Percentiles rank a stretch among this genome's conserved stretches.
These are phyloP conservation scores for Bombus fervidus DNA, from an alignment of 1,140 invertebrate species.

Conservation along the genomic window DNA sequence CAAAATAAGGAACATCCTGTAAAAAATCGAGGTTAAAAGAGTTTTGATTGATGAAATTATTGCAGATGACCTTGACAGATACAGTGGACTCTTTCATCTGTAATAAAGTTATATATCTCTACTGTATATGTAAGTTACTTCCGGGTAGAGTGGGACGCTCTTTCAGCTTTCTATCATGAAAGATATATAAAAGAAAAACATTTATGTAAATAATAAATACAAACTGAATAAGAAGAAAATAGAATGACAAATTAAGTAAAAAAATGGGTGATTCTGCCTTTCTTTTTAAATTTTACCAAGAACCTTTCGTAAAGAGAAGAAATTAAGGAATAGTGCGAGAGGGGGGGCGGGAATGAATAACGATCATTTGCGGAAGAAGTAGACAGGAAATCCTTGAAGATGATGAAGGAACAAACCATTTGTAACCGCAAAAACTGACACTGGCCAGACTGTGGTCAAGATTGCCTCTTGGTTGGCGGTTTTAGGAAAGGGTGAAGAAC, in stretches of 20 bases:
- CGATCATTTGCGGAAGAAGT: conserved; percentile 29
- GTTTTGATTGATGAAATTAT: background rate
- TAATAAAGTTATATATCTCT: background rate
- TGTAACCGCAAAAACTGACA: conserved; percentile 56
- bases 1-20: background rate
- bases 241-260: background rate
- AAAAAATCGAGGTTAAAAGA: background rate
- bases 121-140: background rate
- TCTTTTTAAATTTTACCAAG: background rate
- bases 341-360: conserved; percentile 21
- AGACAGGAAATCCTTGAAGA: conserved; percentile 56
- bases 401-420: conserved; percentile 27
- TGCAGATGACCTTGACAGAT: background rate
- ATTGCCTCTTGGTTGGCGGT: conserved; percentile 25
- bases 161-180: too few relatives aligned
- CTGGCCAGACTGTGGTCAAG: conserved; percentile 62
- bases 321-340: background rate
- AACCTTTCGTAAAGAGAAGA: background rate
- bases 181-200: background rate
- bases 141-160: too few relatives aligned
- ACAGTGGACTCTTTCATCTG: background rate
- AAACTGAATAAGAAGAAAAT: background rate
- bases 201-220: background rate
- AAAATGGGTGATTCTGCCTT: background rate
- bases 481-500: conserved; percentile 46